A percentile compares a stretch with the other conserved stretches of the same genome.
These are phyloP conservation scores for Centrocercus urophasianus DNA, from an alignment of 2,113 vertebrate genomes.

Conservation along the genomic window DNA sequence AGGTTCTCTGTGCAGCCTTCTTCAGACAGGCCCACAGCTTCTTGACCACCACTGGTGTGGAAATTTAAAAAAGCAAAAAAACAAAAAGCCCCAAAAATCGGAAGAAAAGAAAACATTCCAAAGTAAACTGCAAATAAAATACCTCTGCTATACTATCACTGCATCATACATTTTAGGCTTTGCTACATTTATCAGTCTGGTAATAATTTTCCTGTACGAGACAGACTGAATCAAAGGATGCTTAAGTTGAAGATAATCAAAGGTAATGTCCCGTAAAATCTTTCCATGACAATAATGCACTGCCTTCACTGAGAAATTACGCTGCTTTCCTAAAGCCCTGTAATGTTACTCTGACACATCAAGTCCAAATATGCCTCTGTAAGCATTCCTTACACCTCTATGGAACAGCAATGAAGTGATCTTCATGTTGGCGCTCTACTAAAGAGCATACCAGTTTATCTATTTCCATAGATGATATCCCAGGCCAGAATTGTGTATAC, in stretches of 20 bases:
- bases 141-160: background rate
- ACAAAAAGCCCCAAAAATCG: background rate
- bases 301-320: fast-evolving
- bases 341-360: background rate
- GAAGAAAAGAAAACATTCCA: slow-evolving; percentile 1
- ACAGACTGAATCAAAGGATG: background rate
- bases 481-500: background rate
- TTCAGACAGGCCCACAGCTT: slow-evolving; percentile 41
- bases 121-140: background rate
- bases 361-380: background rate
- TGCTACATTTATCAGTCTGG: background rate
- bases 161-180: background rate
- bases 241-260: background rate
- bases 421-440: background rate
- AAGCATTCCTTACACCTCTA: background rate
- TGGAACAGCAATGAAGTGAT: background rate
- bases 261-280: background rate
- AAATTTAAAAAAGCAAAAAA: background rate
- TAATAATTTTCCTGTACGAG: background rate
- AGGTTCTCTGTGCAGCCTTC: slow-evolving; percentile 14
- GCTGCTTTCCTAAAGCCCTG: background rate
- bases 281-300: background rate
- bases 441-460: background rate
- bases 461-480: background rate
- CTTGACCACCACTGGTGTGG: slow-evolving; percentile 22